Evolutionary conservation across 2,113 vertebrate species (phyloP), one percentile per base, ranked within the genome.

Genomic region (Sander vitreus): DNA sequence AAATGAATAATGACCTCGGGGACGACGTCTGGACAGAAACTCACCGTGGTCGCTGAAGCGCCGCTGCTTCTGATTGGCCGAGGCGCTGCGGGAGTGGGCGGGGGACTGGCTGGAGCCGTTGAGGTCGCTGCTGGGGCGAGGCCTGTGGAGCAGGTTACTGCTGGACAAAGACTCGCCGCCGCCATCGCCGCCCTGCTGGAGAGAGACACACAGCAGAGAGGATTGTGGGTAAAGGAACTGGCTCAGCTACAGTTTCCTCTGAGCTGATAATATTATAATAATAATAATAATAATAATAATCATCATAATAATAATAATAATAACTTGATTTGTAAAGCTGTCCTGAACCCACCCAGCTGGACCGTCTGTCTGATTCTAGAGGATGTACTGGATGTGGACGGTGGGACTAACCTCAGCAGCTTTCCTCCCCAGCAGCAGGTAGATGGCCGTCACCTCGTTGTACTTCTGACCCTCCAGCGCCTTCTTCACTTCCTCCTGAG

Each of bases 41-140:
- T 85, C 91, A 99, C 97, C 97, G 14, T 99, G 97, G 88, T 99
- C 97, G 9, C 97, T 99, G 93, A 97, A 99, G 1, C 97, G 96
- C 11, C 97, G 95, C 66, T 98, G 97, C 53, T 98, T 99, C 96
- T 99, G 97, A 65, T 95, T 97, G 47, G 96, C 93, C 0, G 97
- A 96, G 80, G 95, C 94, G 83, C 95, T 97, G 75, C 96, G 93
- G 90, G 97, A 88, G 93, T 98, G 97, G 45, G 96, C 96, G 0
- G 97, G 97, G 10, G 97, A 98, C 84, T 96, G 96, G 15, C 95
- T 91, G 0, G 96, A 97, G 84, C 97, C 97, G 90, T 97, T 98
- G 72, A 97, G 87, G 93, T 98, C 97, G 0, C 97, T 98, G 92
- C 95, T 96, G 39, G 97, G 97, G 76, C 97, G 96, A 23, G 96